A percentile compares a stretch with the other conserved stretches of the same genome.
Conservation (phyloP, 2,113 vertebrate genomes). For the Osmerus mordax region DNA sequence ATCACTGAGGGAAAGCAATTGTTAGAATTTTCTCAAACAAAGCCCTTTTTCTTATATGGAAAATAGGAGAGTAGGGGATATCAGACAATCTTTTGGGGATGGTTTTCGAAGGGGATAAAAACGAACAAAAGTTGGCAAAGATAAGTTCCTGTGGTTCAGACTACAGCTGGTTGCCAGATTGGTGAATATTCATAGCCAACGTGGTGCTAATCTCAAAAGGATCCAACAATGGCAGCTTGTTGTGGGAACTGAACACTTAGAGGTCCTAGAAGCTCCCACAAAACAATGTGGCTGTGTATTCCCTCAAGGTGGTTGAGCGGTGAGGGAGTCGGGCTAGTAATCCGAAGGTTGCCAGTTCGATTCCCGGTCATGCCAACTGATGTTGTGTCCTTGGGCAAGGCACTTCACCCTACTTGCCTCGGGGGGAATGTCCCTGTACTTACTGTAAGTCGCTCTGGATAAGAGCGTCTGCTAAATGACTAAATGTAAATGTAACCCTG, state of each 20-base stretch:
- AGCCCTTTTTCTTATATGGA: slow-evolving; percentile 54
- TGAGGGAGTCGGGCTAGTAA: too few species aligned
- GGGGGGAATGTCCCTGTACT: too few species aligned
- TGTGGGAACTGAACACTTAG: slow-evolving; percentile 51
- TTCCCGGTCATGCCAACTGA: too few species aligned
- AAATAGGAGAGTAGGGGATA: slow-evolving; percentile 52
- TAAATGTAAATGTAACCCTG: too few species aligned
- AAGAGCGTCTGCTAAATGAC: too few species aligned
- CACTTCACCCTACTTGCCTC: too few species aligned
- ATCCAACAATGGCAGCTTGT: slow-evolving; percentile 56
- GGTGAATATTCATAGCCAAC: slow-evolving; percentile 64
- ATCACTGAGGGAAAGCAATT: slow-evolving; percentile 56
- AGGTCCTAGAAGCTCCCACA: slow-evolving; percentile 47
- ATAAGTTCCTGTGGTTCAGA: slow-evolving; percentile 46
- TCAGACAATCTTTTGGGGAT: slow-evolving; percentile 52
- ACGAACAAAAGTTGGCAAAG: slow-evolving; percentile 48
- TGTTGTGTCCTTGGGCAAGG: too few species aligned
- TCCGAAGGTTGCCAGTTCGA: too few species aligned
- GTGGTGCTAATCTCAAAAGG: slow-evolving; percentile 52
- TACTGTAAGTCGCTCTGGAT: too few species aligned
- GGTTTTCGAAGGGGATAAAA: slow-evolving; percentile 49
- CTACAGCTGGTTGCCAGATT: slow-evolving; percentile 54
- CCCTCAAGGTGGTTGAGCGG: too few species aligned
- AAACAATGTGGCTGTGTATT: slow-evolving; percentile 47
- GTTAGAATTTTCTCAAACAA: slow-evolving; percentile 61